Conservation (phyloP, 2,113 vertebrate genomes). For the Acanthochromis polyacanthus region DNA sequence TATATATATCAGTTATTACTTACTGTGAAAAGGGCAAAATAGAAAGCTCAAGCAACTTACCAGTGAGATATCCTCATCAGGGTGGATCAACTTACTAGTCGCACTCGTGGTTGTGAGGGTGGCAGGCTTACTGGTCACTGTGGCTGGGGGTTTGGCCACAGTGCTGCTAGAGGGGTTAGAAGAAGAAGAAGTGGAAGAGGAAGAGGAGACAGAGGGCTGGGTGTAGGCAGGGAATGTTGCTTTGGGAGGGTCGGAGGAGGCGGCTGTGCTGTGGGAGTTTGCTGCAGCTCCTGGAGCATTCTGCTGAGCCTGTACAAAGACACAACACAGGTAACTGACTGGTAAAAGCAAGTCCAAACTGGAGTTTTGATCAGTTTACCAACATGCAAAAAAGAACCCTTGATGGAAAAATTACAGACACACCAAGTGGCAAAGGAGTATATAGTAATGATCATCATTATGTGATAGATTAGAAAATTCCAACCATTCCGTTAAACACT, state of each 20-base stretch:
- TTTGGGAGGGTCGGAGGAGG: constrained; percentile 94
- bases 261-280: constrained; percentile 90
- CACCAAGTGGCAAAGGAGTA: background rate
- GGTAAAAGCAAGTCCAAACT: background rate
- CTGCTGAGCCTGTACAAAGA: constrained; percentile 90
- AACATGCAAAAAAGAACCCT: background rate
- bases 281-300: constrained; percentile 90
- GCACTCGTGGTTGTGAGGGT: constrained; percentile 98
- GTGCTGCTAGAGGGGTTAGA: constrained; percentile 96
- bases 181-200: constrained; percentile 90
- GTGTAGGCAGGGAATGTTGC: constrained; percentile 99
- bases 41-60: constrained; percentile 91
- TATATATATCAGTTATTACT: constrained; percentile 81
- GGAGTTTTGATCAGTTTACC: background rate
- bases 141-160: constrained; percentile 94
- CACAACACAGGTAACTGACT: constrained; percentile 19
- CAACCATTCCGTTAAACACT: too few species aligned
- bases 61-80: constrained; percentile 99
- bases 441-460: background rate
- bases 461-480: background rate
- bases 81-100: constrained; percentile 99
- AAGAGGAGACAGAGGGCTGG: constrained; percentile 92
- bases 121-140: constrained; percentile 98
- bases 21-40: constrained; percentile 86
- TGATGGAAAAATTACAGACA: background rate